Conservation (phyloP, 2,113 vertebrate genomes). For the Pelmatolapia mariae region DNA sequence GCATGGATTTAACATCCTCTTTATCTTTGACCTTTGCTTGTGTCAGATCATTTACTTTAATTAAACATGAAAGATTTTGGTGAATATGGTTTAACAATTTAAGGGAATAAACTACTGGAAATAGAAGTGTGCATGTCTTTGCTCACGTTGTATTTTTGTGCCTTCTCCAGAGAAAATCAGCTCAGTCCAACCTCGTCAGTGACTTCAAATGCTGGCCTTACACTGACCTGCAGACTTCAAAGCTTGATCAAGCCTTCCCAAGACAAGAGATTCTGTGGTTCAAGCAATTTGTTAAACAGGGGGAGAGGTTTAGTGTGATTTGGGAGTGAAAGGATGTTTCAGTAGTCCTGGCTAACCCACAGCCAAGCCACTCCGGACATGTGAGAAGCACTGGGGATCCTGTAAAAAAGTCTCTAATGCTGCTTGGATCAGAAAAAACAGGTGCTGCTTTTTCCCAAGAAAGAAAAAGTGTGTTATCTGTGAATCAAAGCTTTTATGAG, state of each 20-base stretch:
- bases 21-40: background rate
- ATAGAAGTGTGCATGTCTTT: background rate
- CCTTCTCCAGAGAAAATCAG: slow-evolving; percentile 25
- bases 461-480: slow-evolving; percentile 15
- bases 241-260: slow-evolving; percentile 63
- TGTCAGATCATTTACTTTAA: background rate
- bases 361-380: slow-evolving; percentile 39
- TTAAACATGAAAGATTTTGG: background rate
- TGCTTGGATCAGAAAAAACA: background rate
- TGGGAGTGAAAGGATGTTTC: slow-evolving; percentile 49
- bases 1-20: background rate
- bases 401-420: background rate
- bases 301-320: slow-evolving; percentile 66
- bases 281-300: slow-evolving; percentile 71
- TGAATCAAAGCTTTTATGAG: background rate
- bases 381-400: slow-evolving; percentile 4
- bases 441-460: slow-evolving; percentile 11
- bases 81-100: background rate
- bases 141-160: background rate
- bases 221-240: slow-evolving; percentile 73
- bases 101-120: background rate
- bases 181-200: slow-evolving; percentile 33
- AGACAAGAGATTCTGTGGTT: slow-evolving; percentile 64
- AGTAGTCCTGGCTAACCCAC: slow-evolving; percentile 54
- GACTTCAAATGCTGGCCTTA: slow-evolving; percentile 63